Conservation (phyloP, 2,888 invertebrate species). For the Coelinius sp. region DNA sequence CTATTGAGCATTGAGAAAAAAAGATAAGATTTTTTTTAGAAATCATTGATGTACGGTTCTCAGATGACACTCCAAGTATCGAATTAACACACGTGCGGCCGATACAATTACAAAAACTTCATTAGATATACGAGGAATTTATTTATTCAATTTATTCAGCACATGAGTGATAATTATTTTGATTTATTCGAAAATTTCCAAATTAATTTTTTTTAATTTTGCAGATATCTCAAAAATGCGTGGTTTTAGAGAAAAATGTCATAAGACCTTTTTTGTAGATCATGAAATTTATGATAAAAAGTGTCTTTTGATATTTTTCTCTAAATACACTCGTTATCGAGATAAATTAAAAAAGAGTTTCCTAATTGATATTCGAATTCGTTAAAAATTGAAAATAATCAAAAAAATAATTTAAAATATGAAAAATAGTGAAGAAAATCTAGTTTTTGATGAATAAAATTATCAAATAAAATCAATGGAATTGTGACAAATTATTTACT, state of each 20-base stretch:
- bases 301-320: too few species aligned
- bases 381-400: too few species aligned
- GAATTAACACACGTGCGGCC: not conserved
- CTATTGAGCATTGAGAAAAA: not conserved
- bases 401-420: too few species aligned
- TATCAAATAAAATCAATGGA: not conserved
- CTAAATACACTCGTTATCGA: too few species aligned
- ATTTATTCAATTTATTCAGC: too few species aligned
- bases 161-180: not conserved
- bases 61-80: not conserved
- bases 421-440: not conserved
- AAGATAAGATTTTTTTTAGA: not conserved
- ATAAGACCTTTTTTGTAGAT: too few species aligned
- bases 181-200: not conserved
- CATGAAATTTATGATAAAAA: too few species aligned
- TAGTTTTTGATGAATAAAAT: not conserved
- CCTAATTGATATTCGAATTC: too few species aligned
- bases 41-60: not conserved
- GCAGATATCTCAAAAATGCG: too few species aligned
- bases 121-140: too few species aligned
- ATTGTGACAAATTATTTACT: not conserved
- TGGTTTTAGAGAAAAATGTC: too few species aligned
- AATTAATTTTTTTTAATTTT: not conserved
- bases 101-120: conserved; percentile 4
- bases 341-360: too few species aligned